Evolutionary conservation across 2,113 vertebrate species (phyloP), one percentile per base, ranked within the genome.

Genomic region (Gallinago undulata): DNA sequence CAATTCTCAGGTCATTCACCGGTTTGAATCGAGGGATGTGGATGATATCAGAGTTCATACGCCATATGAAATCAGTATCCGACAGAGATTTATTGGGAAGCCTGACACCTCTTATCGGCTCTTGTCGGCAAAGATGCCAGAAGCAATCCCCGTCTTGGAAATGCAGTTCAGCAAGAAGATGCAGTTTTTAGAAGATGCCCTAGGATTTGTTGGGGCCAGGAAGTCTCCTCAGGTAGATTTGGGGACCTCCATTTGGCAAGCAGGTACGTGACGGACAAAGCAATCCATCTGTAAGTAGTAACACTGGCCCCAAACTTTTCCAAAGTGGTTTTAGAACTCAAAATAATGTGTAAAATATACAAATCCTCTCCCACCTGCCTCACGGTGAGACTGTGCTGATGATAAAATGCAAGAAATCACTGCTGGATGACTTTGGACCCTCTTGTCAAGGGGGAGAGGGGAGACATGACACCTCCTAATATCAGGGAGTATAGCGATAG

Each of bases 21-120:
- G 98, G 19, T 99, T 99, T 35, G 97, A 98, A n/a, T 90, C 97
- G 6, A 98, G 97, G 69, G 99, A 99, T 1, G 97, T 99, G 2
- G 99, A 99, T 2, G 99, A 99, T 27, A 97, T 99, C 81, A 97
- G 97, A 7, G 98, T 99, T 50, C 98, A 98, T 57, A 98, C 97
- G 0, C 99, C 98, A 0, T 99, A 99, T 7, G 99, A 99, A 84
- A 94, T 99, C 76, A 98, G 98, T 4, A 45, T 99, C 12, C 97
- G 98, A 16, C 99, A 99, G 95, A 96, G 99, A 0, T 99, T 99
- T 41, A 99, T 99, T 2, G 99, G 99, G 6, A 98, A 97, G 55
- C 99, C 99, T 0, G 99, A 99, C 87, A 95, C 98, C 51, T 97
- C 98, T 64, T 99, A 96, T 89, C 97, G 97, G 10, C 91, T 99